A percentile compares a stretch with the other conserved stretches of the same genome.
Evolutionary conservation across 2,888 invertebrate genomes (phyloP).

Genomic region (Papilio protenor): DNA sequence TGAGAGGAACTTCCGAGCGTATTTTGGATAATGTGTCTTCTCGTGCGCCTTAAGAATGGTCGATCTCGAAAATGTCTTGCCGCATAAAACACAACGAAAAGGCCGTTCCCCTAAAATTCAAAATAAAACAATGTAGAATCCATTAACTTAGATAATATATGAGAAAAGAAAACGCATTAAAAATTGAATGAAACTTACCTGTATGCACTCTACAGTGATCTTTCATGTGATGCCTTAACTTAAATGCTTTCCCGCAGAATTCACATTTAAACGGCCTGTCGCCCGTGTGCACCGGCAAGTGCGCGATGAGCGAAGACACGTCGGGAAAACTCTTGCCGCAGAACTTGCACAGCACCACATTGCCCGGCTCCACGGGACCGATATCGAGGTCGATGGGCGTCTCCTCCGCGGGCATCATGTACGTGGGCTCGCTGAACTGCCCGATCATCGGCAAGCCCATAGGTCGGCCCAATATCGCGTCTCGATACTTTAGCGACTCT

Average conservation of each 20-base stretch:
- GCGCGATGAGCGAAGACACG: conserved; percentile 93
- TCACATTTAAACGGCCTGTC: conserved; percentile 97
- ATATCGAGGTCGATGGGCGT: conserved; percentile 85
- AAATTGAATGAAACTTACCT: conserved; percentile 79
- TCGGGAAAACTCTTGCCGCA: conserved; percentile 97
- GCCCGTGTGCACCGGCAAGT: conserved; percentile 95
- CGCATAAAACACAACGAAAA: conserved; percentile 94
- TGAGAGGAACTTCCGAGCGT: conserved; percentile 94
- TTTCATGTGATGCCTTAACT: conserved; percentile 96
- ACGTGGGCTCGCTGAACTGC: conserved; percentile 78
- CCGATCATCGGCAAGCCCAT: conserved; percentile 74
- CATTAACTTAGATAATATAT: conserved; percentile 8
- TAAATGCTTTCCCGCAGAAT: conserved; percentile 97
- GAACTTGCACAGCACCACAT: conserved; percentile 95
- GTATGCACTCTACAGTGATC: conserved; percentile 97
- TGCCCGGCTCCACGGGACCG: conserved; percentile 87
- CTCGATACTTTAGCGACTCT: conserved; percentile 94
- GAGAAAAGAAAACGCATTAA: background rate
- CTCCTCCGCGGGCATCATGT: conserved; percentile 84
- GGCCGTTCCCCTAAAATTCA: conserved; percentile 89
- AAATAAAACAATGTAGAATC: conserved; percentile 21
- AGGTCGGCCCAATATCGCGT: conserved; percentile 83
- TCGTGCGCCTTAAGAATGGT: conserved; percentile 96
- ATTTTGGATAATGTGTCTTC: conserved; percentile 96
- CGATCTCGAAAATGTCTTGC: conserved; percentile 95